Evolutionary conservation across 2,888 invertebrate species (phyloP), one percentile per base, ranked within the genome.

Genomic region (Crematogaster levior): DNA sequence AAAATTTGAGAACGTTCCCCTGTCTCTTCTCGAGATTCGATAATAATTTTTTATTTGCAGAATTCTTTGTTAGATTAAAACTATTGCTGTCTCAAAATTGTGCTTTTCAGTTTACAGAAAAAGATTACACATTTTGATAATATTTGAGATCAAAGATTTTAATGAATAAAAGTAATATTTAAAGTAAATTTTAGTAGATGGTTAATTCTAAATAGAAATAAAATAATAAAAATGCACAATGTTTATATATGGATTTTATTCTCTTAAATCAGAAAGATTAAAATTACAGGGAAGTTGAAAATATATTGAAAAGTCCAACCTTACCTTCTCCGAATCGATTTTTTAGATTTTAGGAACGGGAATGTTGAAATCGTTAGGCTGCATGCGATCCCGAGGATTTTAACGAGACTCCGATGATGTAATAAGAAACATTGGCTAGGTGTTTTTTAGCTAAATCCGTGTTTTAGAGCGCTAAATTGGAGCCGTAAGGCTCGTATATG

Each of bases 391-490:
- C 21, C 56, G 30, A 40, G 30, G 56, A 56, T 70, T 70, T 79
- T 79, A 79, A 79, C 34, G 77, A 79, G 77, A 0, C 43, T 58
- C 10, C 43, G 18, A n/a, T 79, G 56, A 37, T 7, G 70, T 56
- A 68, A 70, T 21, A 79, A 68, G 68, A 70, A 79, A 79, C 56
- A 34, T 68, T 30, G 43, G 43, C 10, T 21, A 24, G 68, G 15
- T 68, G 43, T 43, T 18, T 43, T 77, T 66, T 77, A 77, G 56
- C 18, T 56, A 12, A 79, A 70, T 58, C 34, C 34, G 24, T 24
- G n/a, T 51, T 56, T 68, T 27, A 56, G 24, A 66, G 12, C 30
- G 24, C 21, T 56, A 77, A 68, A 68, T 7, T 21, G 3, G 43
- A 43, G 24, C 40, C 27, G 56, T 68, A 60, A 66, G n/a, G 30